Evolutionary conservation across 2,113 vertebrate species (phyloP).

Genomic region (Ictalurus punctatus): DNA sequence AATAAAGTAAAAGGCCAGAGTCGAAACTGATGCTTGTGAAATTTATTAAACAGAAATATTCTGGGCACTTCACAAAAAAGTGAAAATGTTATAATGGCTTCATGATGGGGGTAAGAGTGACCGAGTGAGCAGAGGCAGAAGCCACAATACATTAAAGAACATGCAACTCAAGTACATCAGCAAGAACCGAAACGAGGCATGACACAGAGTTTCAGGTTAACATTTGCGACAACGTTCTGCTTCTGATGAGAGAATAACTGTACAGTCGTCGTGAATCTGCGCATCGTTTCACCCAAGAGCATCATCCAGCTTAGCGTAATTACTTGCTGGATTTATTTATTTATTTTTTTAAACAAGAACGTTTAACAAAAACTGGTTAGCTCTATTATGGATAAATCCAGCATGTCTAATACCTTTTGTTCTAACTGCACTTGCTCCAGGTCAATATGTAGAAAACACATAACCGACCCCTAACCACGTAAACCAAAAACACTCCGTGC

Average conservation of each 20-base stretch:
- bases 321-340: neutral
- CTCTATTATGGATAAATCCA: neutral
- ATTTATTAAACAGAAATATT: slow-evolving; percentile 88
- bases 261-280: neutral
- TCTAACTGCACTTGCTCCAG: slow-evolving; percentile 8
- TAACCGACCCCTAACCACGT: neutral
- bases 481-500: slow-evolving; percentile 11
- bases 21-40: slow-evolving; percentile 82
- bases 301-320: neutral
- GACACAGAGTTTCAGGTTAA: slow-evolving; percentile 27
- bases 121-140: slow-evolving; percentile 30
- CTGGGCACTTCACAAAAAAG: slow-evolving; percentile 88
- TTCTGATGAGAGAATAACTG: neutral
- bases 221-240: neutral
- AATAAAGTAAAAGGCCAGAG: neutral
- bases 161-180: slow-evolving; percentile 35
- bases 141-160: slow-evolving; percentile 23
- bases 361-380: neutral
- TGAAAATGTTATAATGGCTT: slow-evolving; percentile 58
- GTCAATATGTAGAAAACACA: neutral
- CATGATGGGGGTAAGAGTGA: slow-evolving; percentile 25
- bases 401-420: neutral
- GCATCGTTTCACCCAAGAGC: neutral
- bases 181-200: slow-evolving; percentile 20
- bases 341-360: neutral